Percentiles rank a stretch among this genome's conserved stretches.
Conservation (phyloP, 2,113 vertebrate genomes). For the Lycaon pictus region DNA sequence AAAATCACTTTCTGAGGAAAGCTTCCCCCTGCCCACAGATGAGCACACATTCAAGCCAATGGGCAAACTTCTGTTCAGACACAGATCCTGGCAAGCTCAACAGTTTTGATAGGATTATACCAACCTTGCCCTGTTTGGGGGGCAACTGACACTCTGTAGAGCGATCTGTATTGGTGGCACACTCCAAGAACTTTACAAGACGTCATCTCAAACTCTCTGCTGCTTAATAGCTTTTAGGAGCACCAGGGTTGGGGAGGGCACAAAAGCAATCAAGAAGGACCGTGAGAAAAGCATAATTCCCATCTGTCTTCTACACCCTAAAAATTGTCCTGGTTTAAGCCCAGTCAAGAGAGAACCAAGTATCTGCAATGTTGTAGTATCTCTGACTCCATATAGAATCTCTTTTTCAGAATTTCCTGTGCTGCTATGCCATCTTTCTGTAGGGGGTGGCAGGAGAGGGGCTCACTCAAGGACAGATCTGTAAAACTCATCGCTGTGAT, state of each 20-base stretch:
- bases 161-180: not conserved
- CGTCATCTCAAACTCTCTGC: not conserved
- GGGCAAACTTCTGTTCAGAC: not conserved
- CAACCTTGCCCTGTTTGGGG: not conserved
- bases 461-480: not conserved
- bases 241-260: not conserved
- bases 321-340: not conserved
- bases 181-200: not conserved
- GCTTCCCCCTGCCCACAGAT: not conserved
- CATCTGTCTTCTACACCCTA: not conserved
- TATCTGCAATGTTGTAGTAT: not conserved
- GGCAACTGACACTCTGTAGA: not conserved
- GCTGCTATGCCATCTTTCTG: not conserved
- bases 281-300: not conserved
- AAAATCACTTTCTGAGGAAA: not conserved
- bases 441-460: accelerated
- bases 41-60: not conserved
- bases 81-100: not conserved
- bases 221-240: not conserved
- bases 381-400: not conserved
- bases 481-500: not conserved
- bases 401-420: not conserved
- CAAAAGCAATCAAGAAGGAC: not conserved
- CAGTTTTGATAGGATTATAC: not conserved
- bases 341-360: not conserved